phyloP scores from a whole-genome alignment of 2,113 vertebrate genomes.

The Antechinus stuartii region DNA sequence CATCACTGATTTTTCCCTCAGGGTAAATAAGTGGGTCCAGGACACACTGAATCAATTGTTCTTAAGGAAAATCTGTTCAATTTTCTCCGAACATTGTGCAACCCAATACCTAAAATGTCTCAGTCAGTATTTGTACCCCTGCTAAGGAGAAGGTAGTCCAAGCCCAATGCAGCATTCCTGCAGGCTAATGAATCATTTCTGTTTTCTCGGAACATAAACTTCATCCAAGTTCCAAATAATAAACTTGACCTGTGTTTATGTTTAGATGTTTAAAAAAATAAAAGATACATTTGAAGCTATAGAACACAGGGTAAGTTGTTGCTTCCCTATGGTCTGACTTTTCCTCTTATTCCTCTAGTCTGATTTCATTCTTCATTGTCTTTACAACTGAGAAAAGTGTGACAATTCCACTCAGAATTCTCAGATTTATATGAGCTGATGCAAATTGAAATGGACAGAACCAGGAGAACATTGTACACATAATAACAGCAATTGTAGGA shows the following conservation, averaged over 20 bases:
- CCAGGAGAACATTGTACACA: not conserved
- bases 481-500: not conserved
- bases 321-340: not conserved
- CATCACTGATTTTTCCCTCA: not conserved
- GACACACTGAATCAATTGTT: not conserved
- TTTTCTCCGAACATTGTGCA: not conserved
- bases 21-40: not conserved
- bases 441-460: not conserved
- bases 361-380: not conserved
- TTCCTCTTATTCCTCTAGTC: not conserved
- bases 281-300: not conserved
- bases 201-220: not conserved
- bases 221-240: not conserved
- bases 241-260: not conserved
- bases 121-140: not conserved
- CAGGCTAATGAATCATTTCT: not conserved
- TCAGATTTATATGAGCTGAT: not conserved
- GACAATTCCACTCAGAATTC: not conserved
- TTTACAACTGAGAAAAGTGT: not conserved
- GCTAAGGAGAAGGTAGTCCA: not conserved
- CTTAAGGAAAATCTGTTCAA: not conserved
- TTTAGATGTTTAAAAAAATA: not conserved
- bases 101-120: not conserved
- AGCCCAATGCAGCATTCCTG: not conserved
- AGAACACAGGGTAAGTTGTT: not conserved